Conservation (phyloP, 2,797 vertebrate genomes). For the Xyrichtys novacula region DNA sequence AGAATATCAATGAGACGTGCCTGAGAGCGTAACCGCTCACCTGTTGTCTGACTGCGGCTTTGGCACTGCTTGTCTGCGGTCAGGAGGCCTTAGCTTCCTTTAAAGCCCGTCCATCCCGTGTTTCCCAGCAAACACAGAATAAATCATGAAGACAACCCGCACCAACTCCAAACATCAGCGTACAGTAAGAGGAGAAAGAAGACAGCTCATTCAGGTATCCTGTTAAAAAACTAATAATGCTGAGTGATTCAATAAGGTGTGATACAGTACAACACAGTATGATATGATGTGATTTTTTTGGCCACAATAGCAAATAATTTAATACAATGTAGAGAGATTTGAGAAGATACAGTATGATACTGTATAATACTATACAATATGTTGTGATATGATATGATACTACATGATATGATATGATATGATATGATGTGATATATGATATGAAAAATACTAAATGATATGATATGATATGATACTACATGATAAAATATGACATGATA, state of each 20-base stretch:
- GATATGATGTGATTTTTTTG: too few relatives aligned
- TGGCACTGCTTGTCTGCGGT: conserved; percentile 44
- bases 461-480: too few relatives aligned
- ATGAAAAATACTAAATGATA: too few relatives aligned
- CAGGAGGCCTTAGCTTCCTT: conserved; percentile 48
- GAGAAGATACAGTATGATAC: too few relatives aligned
- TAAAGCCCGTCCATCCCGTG: conserved; percentile 1
- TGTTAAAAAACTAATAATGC: not conserved
- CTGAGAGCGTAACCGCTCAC: conserved; percentile 80
- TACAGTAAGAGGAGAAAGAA: not conserved
- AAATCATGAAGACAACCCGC: conserved; percentile 33
- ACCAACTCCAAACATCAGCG: not conserved
- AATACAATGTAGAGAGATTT: too few relatives aligned
- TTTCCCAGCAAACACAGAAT: conserved; percentile 55
- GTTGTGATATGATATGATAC: too few relatives aligned
- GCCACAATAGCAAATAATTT: too few relatives aligned
- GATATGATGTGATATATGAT: too few relatives aligned
- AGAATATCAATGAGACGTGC: conserved; percentile 85
- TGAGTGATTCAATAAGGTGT: not conserved
- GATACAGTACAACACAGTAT: too few relatives aligned
- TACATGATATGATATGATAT: too few relatives aligned
- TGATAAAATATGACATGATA: too few relatives aligned
- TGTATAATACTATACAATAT: too few relatives aligned
- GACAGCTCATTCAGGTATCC: not conserved
- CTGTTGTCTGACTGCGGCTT: conserved; percentile 79